Base-by-base conservation (phyloP, 1,140 invertebrate species). In the Halesus radiatus region DNA sequence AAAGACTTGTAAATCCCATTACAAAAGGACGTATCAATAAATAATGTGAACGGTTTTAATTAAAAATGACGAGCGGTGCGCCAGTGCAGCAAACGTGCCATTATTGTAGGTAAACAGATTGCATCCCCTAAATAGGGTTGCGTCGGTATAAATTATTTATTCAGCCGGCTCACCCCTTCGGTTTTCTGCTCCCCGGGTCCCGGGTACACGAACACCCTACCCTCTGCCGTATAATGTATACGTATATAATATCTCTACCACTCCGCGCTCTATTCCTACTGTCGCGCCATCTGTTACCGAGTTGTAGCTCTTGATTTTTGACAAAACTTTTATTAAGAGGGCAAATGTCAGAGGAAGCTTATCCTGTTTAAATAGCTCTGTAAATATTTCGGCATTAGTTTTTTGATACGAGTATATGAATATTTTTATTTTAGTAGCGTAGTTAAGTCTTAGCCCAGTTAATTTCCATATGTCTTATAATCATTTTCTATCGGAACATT, bases 281-380 rank as follows among this genome's bases (percentile, higher is more conserved):
- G 29, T 10, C 22, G 54, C 68, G 60, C 79, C 81, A 83, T 83
- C 81, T 83, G 81, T 83, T 83, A 76, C 81, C 72, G 50, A 80
- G 68, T 80, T 83, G 78, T 82, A 78, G 76, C 78, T 56, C 77
- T 66, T 83, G 78, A 83, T 83, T 83, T 83, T 83, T 83, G 81
- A 83, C 81, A 80, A 83, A 80, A 79, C 52, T 80, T 58, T 80
- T 78, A 54, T 54, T 76, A 60, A 76, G 56, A 56, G 62, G 10
- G 23, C 22, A 16, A 29, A 66, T 66, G 26, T 66, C 16, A 29
- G 10, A 45, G 37, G 1, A 45, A 45, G 10, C 37, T 45, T 45
- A 13, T 45, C 37, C 13, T 8, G 5, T 45, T 45, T 45, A 45
- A 45, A 45, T 45, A 13, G 8, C 8, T 1, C 8, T 45, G 8